Conservation (phyloP, 37 sponge, comb jelly and placozoan species). For the Lycopodina hypogea region DNA sequence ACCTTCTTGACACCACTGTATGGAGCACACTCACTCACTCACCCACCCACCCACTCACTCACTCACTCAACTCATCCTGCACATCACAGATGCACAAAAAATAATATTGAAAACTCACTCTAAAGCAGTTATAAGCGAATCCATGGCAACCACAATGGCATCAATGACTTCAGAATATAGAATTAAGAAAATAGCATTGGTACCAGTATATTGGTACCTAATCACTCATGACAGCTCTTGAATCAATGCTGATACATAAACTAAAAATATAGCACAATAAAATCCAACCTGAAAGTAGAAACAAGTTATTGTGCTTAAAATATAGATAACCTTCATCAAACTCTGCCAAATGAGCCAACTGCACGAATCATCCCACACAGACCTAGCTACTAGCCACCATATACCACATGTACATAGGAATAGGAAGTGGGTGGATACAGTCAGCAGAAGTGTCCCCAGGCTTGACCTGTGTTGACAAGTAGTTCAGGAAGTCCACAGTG, state of each 20-base stretch:
- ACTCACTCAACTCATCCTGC: not conserved
- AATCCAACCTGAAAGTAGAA: too few relatives aligned
- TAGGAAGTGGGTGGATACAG: conserved; percentile 79
- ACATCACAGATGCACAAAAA: not conserved
- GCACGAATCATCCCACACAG: too few relatives aligned
- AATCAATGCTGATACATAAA: too few relatives aligned
- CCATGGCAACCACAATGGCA: conserved; percentile 90
- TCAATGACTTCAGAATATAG: conserved; percentile 66
- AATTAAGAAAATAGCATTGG: not conserved
- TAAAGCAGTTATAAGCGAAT: conserved; percentile 43
- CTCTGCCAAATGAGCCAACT: too few relatives aligned
- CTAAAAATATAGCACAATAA: too few relatives aligned
- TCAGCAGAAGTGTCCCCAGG: conserved; percentile 66
- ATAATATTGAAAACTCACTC: conserved; percentile 10
- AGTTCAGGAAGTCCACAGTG: conserved; percentile 62
- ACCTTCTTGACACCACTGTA: conserved; percentile 43
- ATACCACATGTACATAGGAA: too few relatives aligned
- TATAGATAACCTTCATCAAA: too few relatives aligned
- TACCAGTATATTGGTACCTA: too few relatives aligned
- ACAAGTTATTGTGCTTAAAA: too few relatives aligned
- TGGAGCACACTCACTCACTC: not conserved
- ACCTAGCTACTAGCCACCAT: too few relatives aligned
- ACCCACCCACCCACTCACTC: not conserved
- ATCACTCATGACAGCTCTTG: too few relatives aligned
- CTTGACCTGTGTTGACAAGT: conserved; percentile 49